Evolutionary conservation across 2,888 invertebrate species (phyloP).

Genomic region (Meliscaeva auricollis): DNA sequence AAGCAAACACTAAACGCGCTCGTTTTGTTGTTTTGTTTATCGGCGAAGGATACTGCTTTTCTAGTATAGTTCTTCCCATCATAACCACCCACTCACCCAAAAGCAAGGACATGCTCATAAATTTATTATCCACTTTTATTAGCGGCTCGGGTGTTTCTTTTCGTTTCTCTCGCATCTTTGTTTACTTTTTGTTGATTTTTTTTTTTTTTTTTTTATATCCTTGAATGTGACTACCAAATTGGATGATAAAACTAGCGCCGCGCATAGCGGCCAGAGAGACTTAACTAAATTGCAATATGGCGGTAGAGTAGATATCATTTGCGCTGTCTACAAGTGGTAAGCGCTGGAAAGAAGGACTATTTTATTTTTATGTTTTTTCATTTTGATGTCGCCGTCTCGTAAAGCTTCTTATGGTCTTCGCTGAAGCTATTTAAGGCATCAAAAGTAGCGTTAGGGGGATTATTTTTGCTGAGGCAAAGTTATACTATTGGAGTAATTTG

Average conservation of each 20-base stretch:
- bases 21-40: constrained; percentile 39
- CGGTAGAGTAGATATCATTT: background rate
- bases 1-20: constrained; percentile 42
- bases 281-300: constrained; percentile 69
- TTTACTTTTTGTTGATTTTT: constrained; percentile 41
- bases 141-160: constrained; percentile 45
- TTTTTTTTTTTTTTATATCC: constrained; percentile 31
- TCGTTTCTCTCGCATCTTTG: constrained; percentile 2
- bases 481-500: constrained; percentile 62
- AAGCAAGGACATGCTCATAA: constrained; percentile 64
- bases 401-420: constrained; percentile 11
- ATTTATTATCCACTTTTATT: constrained; percentile 73
- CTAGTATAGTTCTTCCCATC: no score
- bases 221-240: constrained; percentile 56
- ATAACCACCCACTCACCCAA: background rate
- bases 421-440: background rate
- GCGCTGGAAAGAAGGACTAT: constrained; percentile 18
- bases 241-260: constrained; percentile 66
- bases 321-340: constrained; percentile 20
- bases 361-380: constrained; percentile 64
- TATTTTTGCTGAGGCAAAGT: constrained; percentile 43
- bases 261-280: constrained; percentile 24
- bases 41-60: constrained; percentile 5
- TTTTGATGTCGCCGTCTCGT: constrained; percentile 61
- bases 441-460: constrained; percentile 32